Conservation (phyloP, 2,888 invertebrate species). For the Anthrax anthrax region DNA sequence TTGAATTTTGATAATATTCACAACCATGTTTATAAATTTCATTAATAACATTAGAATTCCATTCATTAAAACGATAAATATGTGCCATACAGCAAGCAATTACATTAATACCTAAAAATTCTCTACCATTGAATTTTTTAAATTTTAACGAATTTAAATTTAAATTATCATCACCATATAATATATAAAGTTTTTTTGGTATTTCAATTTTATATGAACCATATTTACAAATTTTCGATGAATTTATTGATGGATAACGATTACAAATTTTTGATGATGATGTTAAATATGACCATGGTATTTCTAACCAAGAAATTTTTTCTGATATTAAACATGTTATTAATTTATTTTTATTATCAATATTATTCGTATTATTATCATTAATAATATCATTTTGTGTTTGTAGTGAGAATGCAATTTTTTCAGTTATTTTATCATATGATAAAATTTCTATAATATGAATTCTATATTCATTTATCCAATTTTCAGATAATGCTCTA, state of each 20-base stretch:
- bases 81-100: constrained; percentile 43
- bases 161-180: constrained; percentile 40
- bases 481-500: constrained; percentile 17
- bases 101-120: constrained; percentile 45
- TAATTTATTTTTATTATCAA: too few species aligned
- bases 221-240: constrained; percentile 41
- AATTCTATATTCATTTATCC: constrained; percentile 23
- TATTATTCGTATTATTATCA: too few species aligned
- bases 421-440: constrained; percentile 24
- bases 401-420: constrained; percentile 9
- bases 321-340: constrained; percentile 26
- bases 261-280: not conserved
- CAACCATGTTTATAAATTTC: constrained; percentile 46
- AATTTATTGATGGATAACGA: constrained; percentile 12
- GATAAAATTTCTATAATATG: constrained; percentile 25
- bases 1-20: constrained; percentile 40
- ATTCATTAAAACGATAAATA: constrained; percentile 45
- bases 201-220: constrained; percentile 50
- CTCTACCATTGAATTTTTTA: constrained; percentile 43
- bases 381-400: too few species aligned
- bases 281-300: constrained; percentile 26
- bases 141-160: constrained; percentile 48
- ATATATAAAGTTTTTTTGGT: constrained; percentile 48
- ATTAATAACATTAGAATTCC: constrained; percentile 47
- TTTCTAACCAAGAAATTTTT: constrained; percentile 26